Evolutionary conservation across 53 echinoderm and acorn worm species (phyloP).

Genomic region (Paracentrotus lividus): DNA sequence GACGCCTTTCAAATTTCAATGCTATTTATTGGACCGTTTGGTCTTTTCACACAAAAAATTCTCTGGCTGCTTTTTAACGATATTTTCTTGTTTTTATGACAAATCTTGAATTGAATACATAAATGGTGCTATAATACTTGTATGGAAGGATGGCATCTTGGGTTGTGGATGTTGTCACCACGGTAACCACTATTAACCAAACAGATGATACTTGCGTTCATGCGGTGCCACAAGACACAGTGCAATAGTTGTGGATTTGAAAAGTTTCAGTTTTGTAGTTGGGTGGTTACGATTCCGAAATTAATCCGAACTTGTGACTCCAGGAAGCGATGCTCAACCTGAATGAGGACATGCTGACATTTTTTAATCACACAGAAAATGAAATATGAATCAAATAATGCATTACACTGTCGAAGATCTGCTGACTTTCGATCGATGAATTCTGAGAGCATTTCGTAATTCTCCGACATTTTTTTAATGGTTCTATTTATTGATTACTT

Average conservation of each 20-base stretch:
- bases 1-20: constrained; percentile 47
- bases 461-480: not conserved
- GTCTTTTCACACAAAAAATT: not conserved
- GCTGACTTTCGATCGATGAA: not conserved
- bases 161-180: constrained; percentile 4
- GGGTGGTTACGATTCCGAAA: not conserved
- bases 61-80: not conserved
- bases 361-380: not conserved
- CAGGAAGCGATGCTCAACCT: not conserved
- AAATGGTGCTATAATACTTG: constrained; percentile 47
- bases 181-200: constrained; percentile 1
- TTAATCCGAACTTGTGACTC: not conserved
- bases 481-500: constrained; percentile 39
- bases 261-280: not conserved
- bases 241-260: constrained; percentile 44
- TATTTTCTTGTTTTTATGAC: constrained; percentile 2
- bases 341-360: not conserved
- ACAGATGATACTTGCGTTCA: constrained; percentile 21
- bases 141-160: not conserved
- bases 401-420: too few species aligned
- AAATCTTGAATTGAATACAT: constrained; percentile 37
- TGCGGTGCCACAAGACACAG: constrained; percentile 32
- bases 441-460: not conserved
- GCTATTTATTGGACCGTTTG: constrained; percentile 52
- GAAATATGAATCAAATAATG: constrained; percentile 17